Base-by-base conservation (phyloP, 1,140 invertebrate genomes). In the Drosophila funebris region DNA sequence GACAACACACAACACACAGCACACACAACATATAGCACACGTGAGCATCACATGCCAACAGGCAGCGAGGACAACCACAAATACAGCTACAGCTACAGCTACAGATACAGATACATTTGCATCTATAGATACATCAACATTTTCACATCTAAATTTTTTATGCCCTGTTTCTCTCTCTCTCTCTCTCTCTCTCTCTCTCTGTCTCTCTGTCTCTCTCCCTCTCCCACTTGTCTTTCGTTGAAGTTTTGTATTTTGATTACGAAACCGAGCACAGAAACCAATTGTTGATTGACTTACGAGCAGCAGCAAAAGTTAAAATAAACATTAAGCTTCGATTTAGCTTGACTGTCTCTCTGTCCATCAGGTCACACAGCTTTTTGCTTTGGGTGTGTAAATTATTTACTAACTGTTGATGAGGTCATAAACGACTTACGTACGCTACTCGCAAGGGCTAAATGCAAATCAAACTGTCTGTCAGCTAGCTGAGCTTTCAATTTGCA, bases 21-120 rank as follows among this genome's bases (percentile, higher is more conserved):
- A 31, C 29, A 31, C 29, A 31, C 31, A 39, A 13, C 33, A 56
- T 22, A 22, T 39, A 33, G 41, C 58, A 44, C 82, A 85, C 82
- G 82, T 87, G 82, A 85, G 83, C 82, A 78, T 87, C 82, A 81
- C 70, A 85, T 85, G 81, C 66, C 58, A 81, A 53, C 77, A 67
- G 20, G 20, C 16, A 64, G 41, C 54, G 75, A 82, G 79, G 80
- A 78, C 80, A 84, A 61, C 41, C 73, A 68, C 57, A 72, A 64
- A 70, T 67, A 80, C 63, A 82, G 54, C 62, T 46, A 70, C 11
- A 54, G 5, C 3, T 24, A 39, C 52, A 57, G 7, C 54, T 27
- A 46, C 27, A 44, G 9, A 33, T 7, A 24, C 29, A 54, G 14
- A 16, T 18, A 75, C 64, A 66, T 68, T 57, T 72, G 54, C 54